Evolutionary conservation across 2,888 invertebrate genomes (phyloP).

Genomic region (Acrocyrtus sp.): DNA sequence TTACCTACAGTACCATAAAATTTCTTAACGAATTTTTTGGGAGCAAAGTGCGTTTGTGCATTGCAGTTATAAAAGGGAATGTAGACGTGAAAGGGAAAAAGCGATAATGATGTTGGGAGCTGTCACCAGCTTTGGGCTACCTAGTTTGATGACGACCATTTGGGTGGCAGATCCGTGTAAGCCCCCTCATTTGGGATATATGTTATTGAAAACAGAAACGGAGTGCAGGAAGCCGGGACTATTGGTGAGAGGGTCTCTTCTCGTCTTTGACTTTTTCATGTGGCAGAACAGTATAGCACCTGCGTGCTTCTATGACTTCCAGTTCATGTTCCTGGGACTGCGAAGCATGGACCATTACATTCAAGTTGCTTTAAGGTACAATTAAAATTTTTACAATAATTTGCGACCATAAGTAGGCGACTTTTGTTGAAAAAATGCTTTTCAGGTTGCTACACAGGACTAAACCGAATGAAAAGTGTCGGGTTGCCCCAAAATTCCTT

Average conservation of each 20-base stretch:
- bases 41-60: no score
- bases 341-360: slow-evolving; percentile 40
- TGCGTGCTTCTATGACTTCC: slow-evolving; percentile 40
- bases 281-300: slow-evolving; percentile 42
- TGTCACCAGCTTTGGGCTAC: slow-evolving; percentile 34
- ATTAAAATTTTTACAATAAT: no score
- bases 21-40: neutral
- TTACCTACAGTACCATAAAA: no score
- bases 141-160: slow-evolving; percentile 35
- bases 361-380: slow-evolving; percentile 7
- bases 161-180: slow-evolving; percentile 45
- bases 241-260: neutral
- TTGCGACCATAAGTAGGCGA: no score
- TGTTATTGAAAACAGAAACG: slow-evolving; percentile 6
- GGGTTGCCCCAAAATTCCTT: no score
- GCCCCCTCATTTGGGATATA: slow-evolving; percentile 51
- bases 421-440: no score
- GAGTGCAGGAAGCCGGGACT: neutral
- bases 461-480: no score
- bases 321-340: slow-evolving; percentile 32
- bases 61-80: slow-evolving; percentile 17
- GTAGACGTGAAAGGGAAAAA: slow-evolving; percentile 28
- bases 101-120: slow-evolving; percentile 27
- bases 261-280: slow-evolving; percentile 40
- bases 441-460: no score